Conservation (phyloP, 1,140 invertebrate genomes). For the Drepana arcuata region DNA sequence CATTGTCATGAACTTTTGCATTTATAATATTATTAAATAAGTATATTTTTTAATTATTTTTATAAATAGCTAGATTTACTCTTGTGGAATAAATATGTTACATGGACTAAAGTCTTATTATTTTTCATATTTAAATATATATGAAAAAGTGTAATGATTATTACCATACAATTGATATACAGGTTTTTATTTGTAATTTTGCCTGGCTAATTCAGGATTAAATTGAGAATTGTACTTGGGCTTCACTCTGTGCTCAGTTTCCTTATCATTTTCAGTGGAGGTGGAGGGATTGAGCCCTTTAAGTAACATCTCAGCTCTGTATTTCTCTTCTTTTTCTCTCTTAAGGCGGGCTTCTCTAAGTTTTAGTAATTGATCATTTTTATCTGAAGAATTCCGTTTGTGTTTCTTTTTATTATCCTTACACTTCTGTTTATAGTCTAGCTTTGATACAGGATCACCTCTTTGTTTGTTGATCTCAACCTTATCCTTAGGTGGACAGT, state of each 20-base stretch:
- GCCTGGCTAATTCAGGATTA: conserved; percentile 89
- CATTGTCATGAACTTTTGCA: too few species aligned
- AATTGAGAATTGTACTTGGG: conserved; percentile 95
- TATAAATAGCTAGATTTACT: too few species aligned
- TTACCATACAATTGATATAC: neutral
- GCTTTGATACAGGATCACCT: conserved; percentile 16
- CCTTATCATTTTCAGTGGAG: conserved; percentile 21
- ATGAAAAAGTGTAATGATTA: neutral
- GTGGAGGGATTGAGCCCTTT: conserved; percentile 74
- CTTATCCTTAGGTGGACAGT: conserved; percentile 21
- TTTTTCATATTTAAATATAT: conserved; percentile 3
- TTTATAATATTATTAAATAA: too few species aligned
- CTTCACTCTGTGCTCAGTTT: conserved; percentile 57
- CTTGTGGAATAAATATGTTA: too few species aligned
- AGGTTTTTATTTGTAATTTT: conserved; percentile 76
- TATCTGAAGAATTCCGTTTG: conserved; percentile 56
- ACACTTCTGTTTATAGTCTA: conserved; percentile 14
- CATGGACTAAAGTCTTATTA: conserved; percentile 1
- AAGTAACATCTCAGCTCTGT: conserved; percentile 79
- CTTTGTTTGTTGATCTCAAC: neutral
- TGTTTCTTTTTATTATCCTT: conserved; percentile 66
- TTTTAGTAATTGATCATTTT: conserved; percentile 76
- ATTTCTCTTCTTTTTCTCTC: conserved; percentile 84
- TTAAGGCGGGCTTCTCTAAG: conserved; percentile 85
- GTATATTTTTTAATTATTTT: too few species aligned